Evolutionary conservation across 2,797 vertebrate genomes (phyloP).

Genomic region (Gymnodraco acuticeps): DNA sequence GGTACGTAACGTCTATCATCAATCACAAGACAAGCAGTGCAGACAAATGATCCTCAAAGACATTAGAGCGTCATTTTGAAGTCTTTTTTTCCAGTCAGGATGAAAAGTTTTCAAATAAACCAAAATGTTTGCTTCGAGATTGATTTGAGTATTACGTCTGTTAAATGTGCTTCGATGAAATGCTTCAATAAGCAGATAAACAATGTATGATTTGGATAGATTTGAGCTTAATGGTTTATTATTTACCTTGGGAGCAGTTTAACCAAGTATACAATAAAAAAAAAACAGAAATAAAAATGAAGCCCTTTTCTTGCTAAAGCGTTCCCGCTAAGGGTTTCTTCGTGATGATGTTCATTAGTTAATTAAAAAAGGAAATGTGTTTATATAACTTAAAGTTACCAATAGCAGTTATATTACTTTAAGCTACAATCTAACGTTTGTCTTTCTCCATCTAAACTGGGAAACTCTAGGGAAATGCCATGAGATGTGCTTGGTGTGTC

Average conservation of each 20-base stretch:
- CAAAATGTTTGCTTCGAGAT: neutral
- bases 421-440: neutral
- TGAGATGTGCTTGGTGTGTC: neutral
- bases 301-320: neutral
- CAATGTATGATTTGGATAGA: neutral
- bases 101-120: neutral
- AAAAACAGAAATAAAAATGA: neutral
- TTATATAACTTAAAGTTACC: neutral
- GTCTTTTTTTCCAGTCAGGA: constrained; percentile 14
- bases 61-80: neutral
- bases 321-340: neutral
- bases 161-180: neutral
- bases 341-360: neutral
- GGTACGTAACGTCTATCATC: neutral
- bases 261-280: neutral
- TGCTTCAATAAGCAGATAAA: neutral
- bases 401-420: neutral
- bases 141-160: constrained; percentile 11
- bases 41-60: neutral
- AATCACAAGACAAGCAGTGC: constrained; percentile 2
- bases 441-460: neutral
- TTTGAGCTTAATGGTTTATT: constrained; percentile 1
- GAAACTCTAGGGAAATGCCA: neutral
- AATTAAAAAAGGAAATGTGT: neutral
- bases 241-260: neutral